These are phyloP conservation scores for Scopus umbretta DNA, from an alignment of 2,113 vertebrate species.

Conservation along the genomic window DNA sequence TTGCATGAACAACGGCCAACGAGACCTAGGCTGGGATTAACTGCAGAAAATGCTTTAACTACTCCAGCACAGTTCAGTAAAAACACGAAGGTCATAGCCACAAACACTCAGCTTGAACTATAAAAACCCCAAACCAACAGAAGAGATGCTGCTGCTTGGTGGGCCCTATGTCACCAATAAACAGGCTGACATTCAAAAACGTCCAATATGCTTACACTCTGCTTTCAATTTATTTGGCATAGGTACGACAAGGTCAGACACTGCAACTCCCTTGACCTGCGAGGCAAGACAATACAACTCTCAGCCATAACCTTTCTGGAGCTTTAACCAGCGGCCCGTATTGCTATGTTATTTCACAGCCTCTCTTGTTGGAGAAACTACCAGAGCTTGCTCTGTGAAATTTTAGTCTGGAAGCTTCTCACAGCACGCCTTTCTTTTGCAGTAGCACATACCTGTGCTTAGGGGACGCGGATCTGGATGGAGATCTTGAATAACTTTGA, in stretches of 20 bases:
- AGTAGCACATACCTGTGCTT: conserved; percentile 66
- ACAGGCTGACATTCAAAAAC: background rate
- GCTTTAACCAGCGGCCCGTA: fast-evolving
- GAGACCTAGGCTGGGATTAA: background rate
- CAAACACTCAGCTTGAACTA: background rate
- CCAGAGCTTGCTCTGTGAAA: background rate
- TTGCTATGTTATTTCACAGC: background rate
- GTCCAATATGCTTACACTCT: background rate
- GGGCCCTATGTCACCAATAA: fast-evolving
- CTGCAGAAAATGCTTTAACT: background rate
- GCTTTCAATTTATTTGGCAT: background rate
- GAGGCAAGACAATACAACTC: background rate
- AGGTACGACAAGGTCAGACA: background rate
- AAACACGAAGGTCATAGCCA: background rate
- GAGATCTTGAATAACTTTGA: conserved; percentile 76
- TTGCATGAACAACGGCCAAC: background rate
- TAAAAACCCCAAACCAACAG: no score
- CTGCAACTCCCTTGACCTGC: background rate
- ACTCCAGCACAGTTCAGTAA: background rate
- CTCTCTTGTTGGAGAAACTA: fast-evolving
- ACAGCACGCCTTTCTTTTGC: background rate
- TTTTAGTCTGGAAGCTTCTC: background rate
- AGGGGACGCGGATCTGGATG: conserved; percentile 70
- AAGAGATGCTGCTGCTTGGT: background rate
- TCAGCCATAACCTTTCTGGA: background rate